phyloP scores from a whole-genome alignment of 2,797 vertebrate species.

The Borostomias antarcticus region DNA sequence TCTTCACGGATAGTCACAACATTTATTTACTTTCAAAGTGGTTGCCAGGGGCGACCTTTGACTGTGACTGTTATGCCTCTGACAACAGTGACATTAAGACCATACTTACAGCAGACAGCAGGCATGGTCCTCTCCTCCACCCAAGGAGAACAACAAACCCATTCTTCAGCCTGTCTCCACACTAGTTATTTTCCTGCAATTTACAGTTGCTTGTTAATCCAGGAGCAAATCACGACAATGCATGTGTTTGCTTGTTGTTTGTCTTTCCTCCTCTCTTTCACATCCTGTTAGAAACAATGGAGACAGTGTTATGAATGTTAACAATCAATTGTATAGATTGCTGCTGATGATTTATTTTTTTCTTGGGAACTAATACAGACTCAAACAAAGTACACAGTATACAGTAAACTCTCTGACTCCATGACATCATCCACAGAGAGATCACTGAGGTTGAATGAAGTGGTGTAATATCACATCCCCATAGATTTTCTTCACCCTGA shows the following conservation, averaged over 20 bases:
- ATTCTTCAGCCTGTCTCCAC: slow-evolving; percentile 11
- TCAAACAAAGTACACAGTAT: too few species aligned
- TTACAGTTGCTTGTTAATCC: slow-evolving; percentile 8
- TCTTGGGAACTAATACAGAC: too few species aligned
- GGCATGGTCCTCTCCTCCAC: slow-evolving; percentile 10
- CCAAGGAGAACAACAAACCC: background rate
- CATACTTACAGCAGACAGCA: slow-evolving; percentile 9
- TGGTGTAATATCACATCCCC: background rate
- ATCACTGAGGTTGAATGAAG: background rate
- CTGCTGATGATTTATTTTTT: background rate
- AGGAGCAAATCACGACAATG: slow-evolving; percentile 4
- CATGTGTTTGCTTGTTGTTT: background rate
- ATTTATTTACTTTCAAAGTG: slow-evolving; percentile 6
- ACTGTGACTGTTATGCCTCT: slow-evolving; percentile 4
- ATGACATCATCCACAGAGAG: background rate
- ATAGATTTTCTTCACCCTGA: background rate
- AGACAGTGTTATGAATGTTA: background rate
- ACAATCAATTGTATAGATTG: background rate
- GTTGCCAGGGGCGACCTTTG: slow-evolving; percentile 11
- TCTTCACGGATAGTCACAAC: slow-evolving; percentile 4
- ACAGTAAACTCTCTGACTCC: background rate
- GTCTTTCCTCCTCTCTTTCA: background rate
- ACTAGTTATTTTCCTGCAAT: slow-evolving; percentile 12
- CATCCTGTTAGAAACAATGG: background rate
- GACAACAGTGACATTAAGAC: slow-evolving; percentile 19